Evolutionary conservation across 2,113 vertebrate genomes (phyloP), one percentile per base, ranked within the genome.

Genomic region (Oreochromis spilurus): DNA sequence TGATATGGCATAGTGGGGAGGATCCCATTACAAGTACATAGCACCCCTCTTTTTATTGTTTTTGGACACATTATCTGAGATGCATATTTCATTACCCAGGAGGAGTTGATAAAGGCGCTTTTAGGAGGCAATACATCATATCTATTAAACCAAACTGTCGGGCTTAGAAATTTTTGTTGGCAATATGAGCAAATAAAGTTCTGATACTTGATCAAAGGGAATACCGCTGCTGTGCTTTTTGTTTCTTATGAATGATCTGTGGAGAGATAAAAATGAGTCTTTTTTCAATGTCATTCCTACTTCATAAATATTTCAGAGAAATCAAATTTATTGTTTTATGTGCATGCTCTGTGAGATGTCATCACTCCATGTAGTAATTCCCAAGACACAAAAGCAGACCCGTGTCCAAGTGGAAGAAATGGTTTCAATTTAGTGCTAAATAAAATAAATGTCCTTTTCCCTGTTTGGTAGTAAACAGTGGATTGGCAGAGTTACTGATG

Each of bases 21-120:
- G 34, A 58, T 84, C 29, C 81, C 3, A 87, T 87, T 58, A 75
- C 80, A 34, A 81, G 81, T 77, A 52, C 55, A 84, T 57, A 67
- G 26, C 84, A 72, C 31, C 29, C 19, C 31, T 72, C 52, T 52
- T 54, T 67, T 81, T 67, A 88, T 62, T 88, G 81, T 75, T 81
- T 79, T 50, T n/a, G 36, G 70, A 79, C 34, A 60, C 21, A 54
- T 86, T 72, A 53, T 81, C 52, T 83, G 34, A 67, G 3, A 83
- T 65, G 45, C 52, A 84, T 86, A 62, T 86, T 86, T 86, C 53
- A 83, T 83, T 82, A 83, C 60, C 31, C 75, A 43, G 83, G 17
- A 67, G 62, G 26, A 81, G 31, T 78, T 79, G 8, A 24, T 77
- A 9, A 54, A 70, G 50, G 8, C 0, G 19, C 52, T 77, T 77